A percentile compares a stretch with the other conserved stretches of the same genome.
These are phyloP conservation scores for Oryzaephilus surinamensis DNA, from an alignment of 1,140 invertebrate genomes.

Conservation along the genomic window DNA sequence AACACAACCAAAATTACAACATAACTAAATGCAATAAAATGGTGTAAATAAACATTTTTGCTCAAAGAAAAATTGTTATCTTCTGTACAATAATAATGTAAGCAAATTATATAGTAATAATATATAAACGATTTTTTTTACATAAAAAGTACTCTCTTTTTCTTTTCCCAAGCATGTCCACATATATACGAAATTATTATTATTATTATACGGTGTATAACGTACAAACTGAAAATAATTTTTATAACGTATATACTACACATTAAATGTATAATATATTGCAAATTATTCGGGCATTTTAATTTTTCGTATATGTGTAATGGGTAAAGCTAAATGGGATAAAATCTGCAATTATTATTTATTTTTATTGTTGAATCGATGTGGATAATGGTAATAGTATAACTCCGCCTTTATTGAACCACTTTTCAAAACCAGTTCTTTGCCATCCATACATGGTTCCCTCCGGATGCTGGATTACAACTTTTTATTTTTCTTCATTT, in stretches of 20 bases:
- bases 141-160: too few species aligned
- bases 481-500: too few species aligned
- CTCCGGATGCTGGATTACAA: slow-evolving; percentile 1
- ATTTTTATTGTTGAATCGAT: slow-evolving; percentile 14
- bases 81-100: slow-evolving; percentile 18
- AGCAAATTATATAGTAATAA: too few species aligned
- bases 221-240: too few species aligned
- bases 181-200: too few species aligned
- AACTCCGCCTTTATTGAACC: slow-evolving; percentile 7
- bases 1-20: slow-evolving; percentile 13
- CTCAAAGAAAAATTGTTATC: slow-evolving; percentile 14
- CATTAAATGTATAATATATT: slow-evolving; percentile 15
- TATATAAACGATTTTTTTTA: too few species aligned
- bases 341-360: slow-evolving; percentile 11
- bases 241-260: slow-evolving; percentile 13
- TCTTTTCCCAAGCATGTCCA: too few species aligned
- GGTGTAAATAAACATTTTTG: slow-evolving; percentile 25
- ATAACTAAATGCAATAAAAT: slow-evolving; percentile 14
- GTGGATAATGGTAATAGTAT: too few species aligned
- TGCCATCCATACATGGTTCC: too few species aligned
- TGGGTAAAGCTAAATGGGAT: slow-evolving; percentile 2
- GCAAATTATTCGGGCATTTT: slow-evolving; percentile 13
- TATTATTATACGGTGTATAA: too few species aligned
- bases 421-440: slow-evolving; percentile 6
- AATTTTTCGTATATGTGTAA: slow-evolving; percentile 7